phyloP scores from a whole-genome alignment of 2,888 invertebrate genomes.

The Papilio elwesi region DNA sequence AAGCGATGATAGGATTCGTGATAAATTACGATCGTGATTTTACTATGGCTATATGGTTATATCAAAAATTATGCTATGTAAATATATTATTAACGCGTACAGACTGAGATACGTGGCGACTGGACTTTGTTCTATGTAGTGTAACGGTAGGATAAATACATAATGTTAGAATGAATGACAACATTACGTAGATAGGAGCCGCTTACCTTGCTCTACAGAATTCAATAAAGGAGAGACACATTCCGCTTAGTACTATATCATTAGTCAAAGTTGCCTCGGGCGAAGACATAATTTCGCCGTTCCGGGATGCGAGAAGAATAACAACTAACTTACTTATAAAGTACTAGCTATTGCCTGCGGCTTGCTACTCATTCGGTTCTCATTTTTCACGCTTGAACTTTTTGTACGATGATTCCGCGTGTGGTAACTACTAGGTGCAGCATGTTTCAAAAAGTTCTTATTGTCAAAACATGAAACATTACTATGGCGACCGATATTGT shows the following conservation, averaged over 20 bases:
- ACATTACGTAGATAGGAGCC: constrained; percentile 2
- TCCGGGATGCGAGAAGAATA: constrained; percentile 1
- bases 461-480: too few species aligned
- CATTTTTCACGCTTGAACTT: too few species aligned
- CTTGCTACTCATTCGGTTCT: too few species aligned
- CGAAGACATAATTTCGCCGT: constrained; percentile 22
- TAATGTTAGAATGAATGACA: constrained; percentile 6
- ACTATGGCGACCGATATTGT: too few species aligned
- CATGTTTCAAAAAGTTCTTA: too few species aligned
- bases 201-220: constrained; percentile 23
- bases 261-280: constrained; percentile 29
- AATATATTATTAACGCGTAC: too few species aligned
- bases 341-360: background rate
- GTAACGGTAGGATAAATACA: background rate
- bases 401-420: too few species aligned
- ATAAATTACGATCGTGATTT: constrained; percentile 20
- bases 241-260: constrained; percentile 26
- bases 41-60: constrained; percentile 1
- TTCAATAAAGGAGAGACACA: constrained; percentile 25
- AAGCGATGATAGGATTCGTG: constrained; percentile 19
- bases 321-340: background rate
- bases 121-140: background rate
- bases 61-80: background rate
- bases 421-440: too few species aligned
- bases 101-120: too few species aligned